Conservation (phyloP, 2,797 vertebrate genomes). For the Clamator glandarius region DNA sequence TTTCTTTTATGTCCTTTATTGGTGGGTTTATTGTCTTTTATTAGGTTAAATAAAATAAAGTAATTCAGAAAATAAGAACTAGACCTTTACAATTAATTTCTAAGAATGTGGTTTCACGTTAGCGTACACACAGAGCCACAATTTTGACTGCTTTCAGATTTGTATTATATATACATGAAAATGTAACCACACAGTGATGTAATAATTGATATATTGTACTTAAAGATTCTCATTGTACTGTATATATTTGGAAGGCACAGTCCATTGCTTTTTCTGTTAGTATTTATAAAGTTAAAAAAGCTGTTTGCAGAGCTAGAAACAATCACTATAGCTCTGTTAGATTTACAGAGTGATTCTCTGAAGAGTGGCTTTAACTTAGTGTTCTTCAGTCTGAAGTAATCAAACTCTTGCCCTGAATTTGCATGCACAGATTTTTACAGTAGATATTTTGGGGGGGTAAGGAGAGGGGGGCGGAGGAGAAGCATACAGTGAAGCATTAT, state of each 20-base stretch:
- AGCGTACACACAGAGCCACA: neutral
- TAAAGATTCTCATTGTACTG: neutral
- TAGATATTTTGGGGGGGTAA: too few relatives aligned
- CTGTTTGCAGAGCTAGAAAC: neutral
- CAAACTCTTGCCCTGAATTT: too few relatives aligned
- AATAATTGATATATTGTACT: neutral
- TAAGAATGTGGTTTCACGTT: neutral
- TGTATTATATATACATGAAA: neutral
- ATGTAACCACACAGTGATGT: neutral
- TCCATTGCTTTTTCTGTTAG: neutral
- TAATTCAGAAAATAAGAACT: neutral
- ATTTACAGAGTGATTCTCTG: neutral
- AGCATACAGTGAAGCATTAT: neutral
- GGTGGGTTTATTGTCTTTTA: neutral
- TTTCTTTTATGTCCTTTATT: neutral
- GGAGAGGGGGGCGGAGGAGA: too few relatives aligned
- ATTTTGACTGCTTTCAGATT: constrained; percentile 18
- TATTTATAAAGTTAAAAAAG: neutral
- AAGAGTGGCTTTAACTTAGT: neutral
- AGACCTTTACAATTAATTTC: neutral
- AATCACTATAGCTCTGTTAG: neutral
- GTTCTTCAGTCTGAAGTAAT: constrained; percentile 1
- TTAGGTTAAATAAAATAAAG: neutral
- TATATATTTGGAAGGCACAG: neutral
- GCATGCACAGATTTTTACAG: neutral